phyloP scores from a whole-genome alignment of 2,888 invertebrate genomes.

The Ellobium chinense region DNA sequence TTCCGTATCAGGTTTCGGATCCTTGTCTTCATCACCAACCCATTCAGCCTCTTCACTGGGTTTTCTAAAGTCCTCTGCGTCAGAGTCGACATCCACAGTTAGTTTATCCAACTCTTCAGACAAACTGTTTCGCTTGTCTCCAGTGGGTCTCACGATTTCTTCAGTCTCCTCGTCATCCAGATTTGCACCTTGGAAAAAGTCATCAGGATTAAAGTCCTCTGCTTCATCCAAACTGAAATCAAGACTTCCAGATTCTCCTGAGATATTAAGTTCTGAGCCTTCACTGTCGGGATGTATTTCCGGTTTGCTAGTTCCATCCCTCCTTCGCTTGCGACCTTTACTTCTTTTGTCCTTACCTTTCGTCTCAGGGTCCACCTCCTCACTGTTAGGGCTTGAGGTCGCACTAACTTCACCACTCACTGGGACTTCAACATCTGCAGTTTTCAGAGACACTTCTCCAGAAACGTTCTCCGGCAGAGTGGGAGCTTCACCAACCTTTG shows the following conservation, averaged over 20 bases:
- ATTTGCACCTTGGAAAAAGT: too few species aligned
- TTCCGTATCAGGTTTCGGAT: background rate
- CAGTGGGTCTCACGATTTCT: background rate
- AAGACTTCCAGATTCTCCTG: background rate
- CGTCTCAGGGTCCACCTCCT: too few species aligned
- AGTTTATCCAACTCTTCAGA: background rate
- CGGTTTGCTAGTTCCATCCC: background rate
- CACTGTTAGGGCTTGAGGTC: background rate
- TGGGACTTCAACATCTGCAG: background rate
- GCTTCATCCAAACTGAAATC: conserved; percentile 3
- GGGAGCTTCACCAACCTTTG: background rate
- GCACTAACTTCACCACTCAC: too few species aligned
- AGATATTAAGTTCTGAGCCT: background rate
- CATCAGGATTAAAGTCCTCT: background rate
- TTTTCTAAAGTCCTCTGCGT: background rate
- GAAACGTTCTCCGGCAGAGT: background rate
- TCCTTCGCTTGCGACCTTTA: conserved; percentile 12
- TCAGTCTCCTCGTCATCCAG: background rate
- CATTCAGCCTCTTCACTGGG: background rate
- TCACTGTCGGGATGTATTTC: background rate
- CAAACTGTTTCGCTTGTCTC: background rate
- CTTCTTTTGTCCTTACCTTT: background rate
- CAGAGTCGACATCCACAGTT: background rate
- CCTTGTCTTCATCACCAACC: background rate
- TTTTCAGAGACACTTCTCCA: background rate